These are phyloP conservation scores for Garrulus glandarius DNA, from an alignment of 2,797 vertebrate genomes.

Conservation along the genomic window DNA sequence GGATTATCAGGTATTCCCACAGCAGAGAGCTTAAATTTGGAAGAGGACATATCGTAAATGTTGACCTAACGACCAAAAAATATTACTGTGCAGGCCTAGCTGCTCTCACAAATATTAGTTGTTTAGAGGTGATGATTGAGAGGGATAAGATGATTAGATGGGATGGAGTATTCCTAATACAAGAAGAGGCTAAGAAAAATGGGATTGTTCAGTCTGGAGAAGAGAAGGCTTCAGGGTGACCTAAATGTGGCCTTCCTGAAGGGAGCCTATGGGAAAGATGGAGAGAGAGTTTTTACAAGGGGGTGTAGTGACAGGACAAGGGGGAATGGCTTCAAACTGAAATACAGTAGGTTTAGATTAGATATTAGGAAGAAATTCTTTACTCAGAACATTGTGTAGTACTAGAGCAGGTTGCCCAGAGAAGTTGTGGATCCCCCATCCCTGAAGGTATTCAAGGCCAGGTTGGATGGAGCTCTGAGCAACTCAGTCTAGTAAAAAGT, in stretches of 20 bases:
- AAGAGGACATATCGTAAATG: background rate
- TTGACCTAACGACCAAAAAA: background rate
- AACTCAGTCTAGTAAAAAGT: background rate
- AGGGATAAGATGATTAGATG: background rate
- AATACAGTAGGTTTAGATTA: background rate
- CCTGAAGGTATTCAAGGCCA: background rate
- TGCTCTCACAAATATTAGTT: background rate
- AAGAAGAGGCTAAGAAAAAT: background rate
- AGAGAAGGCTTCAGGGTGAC: background rate
- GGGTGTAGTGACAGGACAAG: accelerated
- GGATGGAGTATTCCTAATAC: background rate
- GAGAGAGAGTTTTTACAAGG: background rate
- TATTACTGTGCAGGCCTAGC: background rate
- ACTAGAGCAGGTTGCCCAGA: background rate
- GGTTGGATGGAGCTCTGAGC: background rate
- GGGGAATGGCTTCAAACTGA: background rate
- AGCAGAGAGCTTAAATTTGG: background rate
- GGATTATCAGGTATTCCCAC: background rate
- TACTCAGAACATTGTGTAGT: background rate
- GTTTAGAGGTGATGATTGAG: background rate
- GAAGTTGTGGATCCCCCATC: accelerated
- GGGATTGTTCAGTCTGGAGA: background rate
- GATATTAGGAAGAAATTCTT: background rate
- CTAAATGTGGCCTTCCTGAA: background rate
- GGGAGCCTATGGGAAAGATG: accelerated